Base-by-base conservation (phyloP, 1,140 invertebrate genomes). In the Venustaconcha ellipsiformis region DNA sequence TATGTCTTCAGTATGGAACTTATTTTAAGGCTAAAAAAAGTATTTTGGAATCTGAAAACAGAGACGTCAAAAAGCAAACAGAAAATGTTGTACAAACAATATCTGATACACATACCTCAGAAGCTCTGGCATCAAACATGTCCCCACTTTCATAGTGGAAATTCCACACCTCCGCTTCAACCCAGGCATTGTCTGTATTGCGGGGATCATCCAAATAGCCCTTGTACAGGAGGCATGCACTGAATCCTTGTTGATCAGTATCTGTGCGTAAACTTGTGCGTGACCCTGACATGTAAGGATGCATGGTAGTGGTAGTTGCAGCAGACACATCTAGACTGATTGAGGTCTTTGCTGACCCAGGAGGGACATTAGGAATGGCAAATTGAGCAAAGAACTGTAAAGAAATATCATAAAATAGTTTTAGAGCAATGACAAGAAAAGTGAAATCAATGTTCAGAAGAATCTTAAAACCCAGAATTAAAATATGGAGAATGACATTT, bases 131-230 rank as follows among this genome's bases (percentile, higher is more conserved):
- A 65, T 86, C 84, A 83, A 88, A 84, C 6, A 69, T 79, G 72
- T 90, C 90, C 6, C 94, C 94, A 67, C 90, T 89, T 26, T 95
- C 93, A 86, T 98, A 96, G 87, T 99, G 97, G 87, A 97, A 99
- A 91, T 97, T 98, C 58, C 94, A 92, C 5, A 95, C 97, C 56
- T 94, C 92, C 2, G 97, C 98, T 90, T 99, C 98, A 91, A 99
- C 97, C 98, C 98, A 99, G 2, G 97, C 94, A 90, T 99, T 99
- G 89, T 99, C 98, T 18, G 89, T 89, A 86, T 99, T 99, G 71
- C 97, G 92, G 6, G 95, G 96, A 91, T 99, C 97, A 90, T 99
- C 97, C 0, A 99, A 95, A 89, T 99, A 99, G 11, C 97, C 96
- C 84, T 92, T 92, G 85, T 96, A 97, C 14, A 98, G 64, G 73